Evolutionary conservation across 2,113 vertebrate species (phyloP), one percentile per base, ranked within the genome.

Genomic region (Oncorhynchus clarkii): DNA sequence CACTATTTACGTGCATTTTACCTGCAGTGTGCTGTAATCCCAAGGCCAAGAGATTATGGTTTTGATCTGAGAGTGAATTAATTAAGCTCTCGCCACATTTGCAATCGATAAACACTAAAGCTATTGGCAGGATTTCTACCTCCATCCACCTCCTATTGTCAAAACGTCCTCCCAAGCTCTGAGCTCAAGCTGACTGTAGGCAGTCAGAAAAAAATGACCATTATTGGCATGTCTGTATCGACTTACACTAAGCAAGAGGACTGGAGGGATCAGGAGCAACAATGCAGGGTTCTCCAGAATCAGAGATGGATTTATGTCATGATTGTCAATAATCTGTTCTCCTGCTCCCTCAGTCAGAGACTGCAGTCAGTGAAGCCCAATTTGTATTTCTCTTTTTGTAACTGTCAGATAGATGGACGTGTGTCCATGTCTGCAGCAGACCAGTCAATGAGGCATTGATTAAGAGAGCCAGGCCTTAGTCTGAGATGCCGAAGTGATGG

Each of bases 1-100:
- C 7, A 60, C 72, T 78, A 62, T 29, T 71, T 74, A 26, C 5
- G 59, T 76, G 54, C 67, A 78, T 70, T 76, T 75, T 72, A 80
- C 78, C 80, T 82, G 82, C 78, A 65, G 66, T 79, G 45, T 67
- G 57, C 78, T 86, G 76, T 80, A 83, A 80, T 90, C 83, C 77
- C 76, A 84, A 76, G 86, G 84, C 85, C 75, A 64, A 87, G 85
- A 89, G 89, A 91, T 92, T 92, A 90, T 81, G 39, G 26, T 84
- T 82, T 84, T 88, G 91, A 92, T 93, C 90, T 91, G 76, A 73
- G 88, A 89, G 81, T 91, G 87, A 91, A 93, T 93, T 89, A 93
- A 91, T 93, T 92, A 92, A 90, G 86, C 90, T 89, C 88, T 92
- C 84, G 83, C 78, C 81, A 82, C 83, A 89, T 91, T 85, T 85